Conservation (phyloP, 2,888 invertebrate genomes). For the Silvanus unidentatus region DNA sequence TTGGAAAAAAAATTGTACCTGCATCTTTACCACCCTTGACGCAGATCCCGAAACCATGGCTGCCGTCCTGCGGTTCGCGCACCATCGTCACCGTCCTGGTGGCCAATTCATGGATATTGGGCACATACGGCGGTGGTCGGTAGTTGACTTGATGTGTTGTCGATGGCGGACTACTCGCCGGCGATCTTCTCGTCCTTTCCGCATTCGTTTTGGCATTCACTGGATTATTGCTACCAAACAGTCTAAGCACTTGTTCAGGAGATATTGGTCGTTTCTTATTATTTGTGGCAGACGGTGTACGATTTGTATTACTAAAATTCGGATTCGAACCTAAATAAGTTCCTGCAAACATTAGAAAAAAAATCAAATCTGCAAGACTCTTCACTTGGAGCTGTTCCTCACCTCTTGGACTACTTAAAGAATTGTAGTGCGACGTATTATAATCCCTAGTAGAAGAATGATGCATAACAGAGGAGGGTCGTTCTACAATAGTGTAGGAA, state of each 20-base stretch:
- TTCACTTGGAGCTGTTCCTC: too few relatives aligned
- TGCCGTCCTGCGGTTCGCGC: slow-evolving; percentile 70
- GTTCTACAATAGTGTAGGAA: slow-evolving; percentile 81
- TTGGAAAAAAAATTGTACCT: slow-evolving; percentile 59
- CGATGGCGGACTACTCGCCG: slow-evolving; percentile 72
- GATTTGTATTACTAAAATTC: slow-evolving; percentile 45
- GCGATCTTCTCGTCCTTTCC: slow-evolving; percentile 50
- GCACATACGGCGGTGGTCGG: slow-evolving; percentile 45
- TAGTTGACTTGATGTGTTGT: slow-evolving; percentile 64
- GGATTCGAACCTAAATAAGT: slow-evolving; percentile 68
- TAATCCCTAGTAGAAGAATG: slow-evolving; percentile 49
- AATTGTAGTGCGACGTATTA: slow-evolving; percentile 47
- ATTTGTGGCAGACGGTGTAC: slow-evolving; percentile 43
- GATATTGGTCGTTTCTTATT: slow-evolving; percentile 75
- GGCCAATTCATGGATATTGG: slow-evolving; percentile 66
- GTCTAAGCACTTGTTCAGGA: slow-evolving; percentile 63
- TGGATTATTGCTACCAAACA: slow-evolving; percentile 37
- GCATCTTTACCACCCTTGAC: slow-evolving; percentile 88
- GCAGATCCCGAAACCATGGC: slow-evolving; percentile 84
- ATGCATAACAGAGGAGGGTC: slow-evolving; percentile 60
- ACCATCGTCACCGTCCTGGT: slow-evolving; percentile 83
- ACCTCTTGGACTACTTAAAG: slow-evolving; percentile 40
- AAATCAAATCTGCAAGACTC: not conserved
- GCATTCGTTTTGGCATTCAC: slow-evolving; percentile 25
- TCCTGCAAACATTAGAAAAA: slow-evolving; percentile 38